Evolutionary conservation across 1,140 invertebrate species (phyloP).

Genomic region (Hormaphis cornu): DNA sequence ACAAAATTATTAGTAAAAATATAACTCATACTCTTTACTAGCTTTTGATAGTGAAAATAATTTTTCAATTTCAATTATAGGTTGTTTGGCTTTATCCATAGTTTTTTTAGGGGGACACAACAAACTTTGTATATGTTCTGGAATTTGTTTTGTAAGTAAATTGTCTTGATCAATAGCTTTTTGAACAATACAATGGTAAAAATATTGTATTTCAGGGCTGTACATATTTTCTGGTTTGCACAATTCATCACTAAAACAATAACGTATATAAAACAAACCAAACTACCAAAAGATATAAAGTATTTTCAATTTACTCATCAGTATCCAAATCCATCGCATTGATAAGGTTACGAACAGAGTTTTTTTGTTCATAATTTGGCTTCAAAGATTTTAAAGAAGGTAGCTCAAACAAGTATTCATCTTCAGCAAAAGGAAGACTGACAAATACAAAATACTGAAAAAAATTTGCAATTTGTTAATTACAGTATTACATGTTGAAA

Average conservation of each 20-base stretch:
- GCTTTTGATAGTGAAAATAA: background rate
- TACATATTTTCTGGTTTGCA: slow-evolving; percentile 2
- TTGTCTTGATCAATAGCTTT: slow-evolving; percentile 7
- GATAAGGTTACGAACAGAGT: background rate
- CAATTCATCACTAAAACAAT: background rate
- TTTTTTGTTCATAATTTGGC: background rate
- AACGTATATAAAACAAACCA: background rate
- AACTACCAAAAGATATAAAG: background rate
- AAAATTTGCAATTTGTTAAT: background rate
- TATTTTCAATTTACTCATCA: background rate
- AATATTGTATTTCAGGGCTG: background rate
- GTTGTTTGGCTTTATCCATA: background rate
- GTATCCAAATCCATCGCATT: background rate
- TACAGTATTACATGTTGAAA: background rate
- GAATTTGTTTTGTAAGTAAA: background rate
- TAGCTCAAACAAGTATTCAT: background rate
- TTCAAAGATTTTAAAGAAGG: background rate
- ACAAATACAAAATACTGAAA: slow-evolving; percentile 9
- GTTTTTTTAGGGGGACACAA: background rate
- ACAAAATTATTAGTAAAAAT: too few species aligned
- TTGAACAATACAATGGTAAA: slow-evolving; percentile 6
- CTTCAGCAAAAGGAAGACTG: slow-evolving; percentile 17
- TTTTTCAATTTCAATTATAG: background rate
- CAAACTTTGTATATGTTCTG: background rate
- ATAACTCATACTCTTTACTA: background rate